Evolutionary conservation across 2,797 vertebrate genomes (phyloP).

Genomic region (Rhinella marina): DNA sequence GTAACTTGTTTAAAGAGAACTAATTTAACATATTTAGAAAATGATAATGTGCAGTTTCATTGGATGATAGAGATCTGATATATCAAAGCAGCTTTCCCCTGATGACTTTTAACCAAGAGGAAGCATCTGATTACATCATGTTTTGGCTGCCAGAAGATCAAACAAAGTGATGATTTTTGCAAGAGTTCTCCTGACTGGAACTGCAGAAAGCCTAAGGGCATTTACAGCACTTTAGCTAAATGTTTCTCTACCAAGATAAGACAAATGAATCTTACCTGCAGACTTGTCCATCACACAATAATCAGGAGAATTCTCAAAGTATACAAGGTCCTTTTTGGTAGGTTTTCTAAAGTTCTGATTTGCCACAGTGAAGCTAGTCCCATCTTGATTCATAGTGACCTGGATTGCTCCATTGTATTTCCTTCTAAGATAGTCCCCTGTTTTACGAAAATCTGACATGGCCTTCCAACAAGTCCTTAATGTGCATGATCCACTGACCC

Average conservation of each 20-base stretch:
- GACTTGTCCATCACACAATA: conserved; percentile 93
- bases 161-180: conserved; percentile 48
- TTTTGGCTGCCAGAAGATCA: conserved; percentile 56
- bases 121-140: conserved; percentile 34
- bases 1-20: background rate
- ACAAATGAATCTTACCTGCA: conserved; percentile 80
- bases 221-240: conserved; percentile 28
- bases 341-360: conserved; percentile 88
- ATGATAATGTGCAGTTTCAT: background rate
- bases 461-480: conserved; percentile 96
- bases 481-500: conserved; percentile 95
- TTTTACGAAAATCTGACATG: conserved; percentile 94
- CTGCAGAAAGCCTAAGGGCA: conserved; percentile 23
- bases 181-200: conserved; percentile 9
- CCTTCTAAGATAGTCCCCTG: conserved; percentile 90
- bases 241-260: conserved; percentile 17
- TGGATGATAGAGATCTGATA: conserved; percentile 26
- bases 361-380: conserved; percentile 90
- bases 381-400: conserved; percentile 96
- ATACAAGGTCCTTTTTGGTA: conserved; percentile 93
- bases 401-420: conserved; percentile 94
- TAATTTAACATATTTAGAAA: background rate
- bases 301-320: conserved; percentile 96
- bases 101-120: conserved; percentile 41
- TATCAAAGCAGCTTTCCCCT: conserved; percentile 36